Evolutionary conservation across 2,888 invertebrate species (phyloP).

Genomic region (Orgyia antiqua): DNA sequence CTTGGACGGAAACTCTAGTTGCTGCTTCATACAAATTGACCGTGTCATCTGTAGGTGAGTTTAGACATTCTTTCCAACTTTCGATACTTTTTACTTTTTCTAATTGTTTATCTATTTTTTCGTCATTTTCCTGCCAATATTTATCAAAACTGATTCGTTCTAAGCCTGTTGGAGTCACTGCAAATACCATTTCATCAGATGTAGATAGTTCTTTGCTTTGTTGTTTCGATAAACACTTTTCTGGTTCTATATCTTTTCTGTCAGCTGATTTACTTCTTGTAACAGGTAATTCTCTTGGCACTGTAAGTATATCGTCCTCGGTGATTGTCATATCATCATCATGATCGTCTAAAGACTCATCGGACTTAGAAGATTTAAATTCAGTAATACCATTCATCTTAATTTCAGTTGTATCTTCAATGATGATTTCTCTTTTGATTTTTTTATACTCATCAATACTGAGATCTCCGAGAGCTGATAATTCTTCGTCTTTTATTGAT

Average conservation of each 20-base stretch:
- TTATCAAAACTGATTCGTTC: slow-evolving; percentile 73
- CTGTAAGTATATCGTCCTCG: slow-evolving; percentile 60
- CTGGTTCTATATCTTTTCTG: slow-evolving; percentile 34
- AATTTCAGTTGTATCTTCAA: slow-evolving; percentile 30
- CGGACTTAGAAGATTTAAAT: slow-evolving; percentile 59
- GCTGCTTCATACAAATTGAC: slow-evolving; percentile 48
- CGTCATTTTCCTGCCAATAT: slow-evolving; percentile 64
- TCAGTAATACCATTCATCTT: slow-evolving; percentile 51
- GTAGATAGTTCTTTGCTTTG: slow-evolving; percentile 73
- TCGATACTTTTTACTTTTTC: slow-evolving; percentile 61
- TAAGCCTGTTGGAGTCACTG: slow-evolving; percentile 70
- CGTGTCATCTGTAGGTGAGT: slow-evolving; percentile 51
- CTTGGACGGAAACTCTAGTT: slow-evolving; percentile 57
- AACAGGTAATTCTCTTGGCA: slow-evolving; percentile 56
- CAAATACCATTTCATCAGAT: slow-evolving; percentile 75
- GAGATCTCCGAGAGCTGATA: slow-evolving; percentile 63
- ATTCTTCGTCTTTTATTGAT: slow-evolving; percentile 72
- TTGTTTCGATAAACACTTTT: slow-evolving; percentile 58
- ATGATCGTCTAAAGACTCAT: slow-evolving; percentile 62
- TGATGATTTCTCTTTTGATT: slow-evolving; percentile 30
- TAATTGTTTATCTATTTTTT: slow-evolving; percentile 36
- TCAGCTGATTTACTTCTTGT: slow-evolving; percentile 52
- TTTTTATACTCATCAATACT: slow-evolving; percentile 63
- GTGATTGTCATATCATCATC: slow-evolving; percentile 74
- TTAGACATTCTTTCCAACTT: slow-evolving; percentile 65